Percentiles rank a stretch among this genome's conserved stretches.
These are phyloP conservation scores for Xenopus petersii DNA, from an alignment of 2,797 vertebrate genomes.

Conservation along the genomic window DNA sequence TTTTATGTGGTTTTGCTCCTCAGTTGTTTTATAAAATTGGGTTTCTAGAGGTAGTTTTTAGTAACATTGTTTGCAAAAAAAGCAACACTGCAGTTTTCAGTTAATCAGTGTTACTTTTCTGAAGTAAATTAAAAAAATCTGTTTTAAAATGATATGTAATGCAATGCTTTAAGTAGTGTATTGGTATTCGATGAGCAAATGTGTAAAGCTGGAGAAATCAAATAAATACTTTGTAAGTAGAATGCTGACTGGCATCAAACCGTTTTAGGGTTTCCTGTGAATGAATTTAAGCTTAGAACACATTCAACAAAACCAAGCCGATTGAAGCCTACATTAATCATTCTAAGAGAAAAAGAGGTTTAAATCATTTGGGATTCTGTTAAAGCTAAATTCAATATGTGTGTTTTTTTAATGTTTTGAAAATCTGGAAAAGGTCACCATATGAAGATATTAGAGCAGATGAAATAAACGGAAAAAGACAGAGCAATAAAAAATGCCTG, in stretches of 20 bases:
- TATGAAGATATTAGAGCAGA: conserved; percentile 63
- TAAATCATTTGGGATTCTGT: conserved; percentile 51
- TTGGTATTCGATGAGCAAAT: not conserved
- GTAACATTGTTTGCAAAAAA: not conserved
- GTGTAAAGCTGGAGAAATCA: not conserved
- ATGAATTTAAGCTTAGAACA: conserved; percentile 33
- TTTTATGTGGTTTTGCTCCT: not conserved
- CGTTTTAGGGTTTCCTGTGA: conserved; percentile 16
- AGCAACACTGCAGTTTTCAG: not conserved
- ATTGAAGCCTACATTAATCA: conserved; percentile 66
- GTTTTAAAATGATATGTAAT: not conserved
- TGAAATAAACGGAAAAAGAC: conserved; percentile 68
- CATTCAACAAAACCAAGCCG: conserved; percentile 45
- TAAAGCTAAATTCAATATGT: conserved; percentile 60
- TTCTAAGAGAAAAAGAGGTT: conserved; percentile 53
- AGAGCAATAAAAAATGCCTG: conserved; percentile 63
- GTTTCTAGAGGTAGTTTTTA: not conserved
- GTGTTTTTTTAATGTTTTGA: conserved; percentile 57
- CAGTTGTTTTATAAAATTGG: not conserved
- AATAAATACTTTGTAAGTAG: not conserved
- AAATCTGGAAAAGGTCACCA: conserved; percentile 66
- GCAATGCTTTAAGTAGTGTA: not conserved
- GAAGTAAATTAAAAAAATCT: not conserved
- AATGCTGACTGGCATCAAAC: not conserved
- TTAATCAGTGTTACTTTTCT: not conserved